Evolutionary conservation across 2,113 vertebrate genomes (phyloP), one percentile per base, ranked within the genome.

Genomic region (Nanger granti): DNA sequence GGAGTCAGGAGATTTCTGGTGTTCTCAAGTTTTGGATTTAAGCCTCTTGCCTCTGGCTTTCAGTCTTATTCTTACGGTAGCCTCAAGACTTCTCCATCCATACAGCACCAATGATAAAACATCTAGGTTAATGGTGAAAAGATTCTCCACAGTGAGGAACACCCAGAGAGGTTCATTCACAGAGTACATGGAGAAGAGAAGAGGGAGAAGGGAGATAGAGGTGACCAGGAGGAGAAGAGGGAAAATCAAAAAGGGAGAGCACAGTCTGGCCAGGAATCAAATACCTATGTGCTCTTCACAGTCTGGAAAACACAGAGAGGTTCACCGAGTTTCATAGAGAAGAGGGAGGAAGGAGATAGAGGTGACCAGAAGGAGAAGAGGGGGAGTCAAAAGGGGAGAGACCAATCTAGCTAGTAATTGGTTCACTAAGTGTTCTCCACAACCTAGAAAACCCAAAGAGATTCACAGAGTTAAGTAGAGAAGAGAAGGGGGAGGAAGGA

Each of bases 361-460:
- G 18, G 66, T 69, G 18, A 22, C 66, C 66, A 69, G 34, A 9
- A 69, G 66, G 66, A 69, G 34, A 69, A 69, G 66, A 69, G 18
- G 18, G 66, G 34, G 18, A 22, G 1, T 37, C 66, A 69, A 37
- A 20, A 37, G 18, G 66, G 18, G 66, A 22, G 34, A 69, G 34
- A 69, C 8, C 18, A 22, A 10, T 69, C 17, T 69, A 37, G 18
- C 18, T n/a, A 69, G 66, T 37, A 37, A 69, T 69, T 22, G 2
- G 17, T 37, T 37, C 34, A 11, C 34, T 69, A 69, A 37, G 66
- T 11, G 34, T 37, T 69, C 34, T 69, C 34, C 66, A 69, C 18
- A 69, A 34, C 34, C 8, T 1, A 0, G 7, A 69, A 69, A 1
- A 37, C 18, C 17, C 34, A 37, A 11, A 69, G 66, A 37, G 34